These are phyloP conservation scores for Drosophila yooni DNA, from an alignment of 2,888 invertebrate genomes.

Conservation along the genomic window DNA sequence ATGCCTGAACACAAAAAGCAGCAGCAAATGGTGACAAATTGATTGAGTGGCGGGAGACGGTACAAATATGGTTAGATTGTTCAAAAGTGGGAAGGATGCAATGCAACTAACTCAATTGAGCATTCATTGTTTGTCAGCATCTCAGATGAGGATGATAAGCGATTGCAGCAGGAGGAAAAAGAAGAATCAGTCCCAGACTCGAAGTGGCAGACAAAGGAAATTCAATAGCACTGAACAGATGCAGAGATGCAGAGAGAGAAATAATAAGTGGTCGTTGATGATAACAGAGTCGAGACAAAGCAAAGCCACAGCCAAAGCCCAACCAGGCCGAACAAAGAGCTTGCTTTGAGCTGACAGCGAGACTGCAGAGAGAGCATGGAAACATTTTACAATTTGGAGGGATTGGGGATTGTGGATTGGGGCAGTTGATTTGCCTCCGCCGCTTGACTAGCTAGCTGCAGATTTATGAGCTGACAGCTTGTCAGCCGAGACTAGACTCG, in stretches of 20 bases:
- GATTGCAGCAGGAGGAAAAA: slow-evolving; percentile 15
- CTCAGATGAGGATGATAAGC: slow-evolving; percentile 41
- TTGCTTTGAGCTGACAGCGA: slow-evolving; percentile 14
- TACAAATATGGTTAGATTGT: slow-evolving; percentile 17
- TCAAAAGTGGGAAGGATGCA: slow-evolving; percentile 16
- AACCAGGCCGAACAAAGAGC: slow-evolving; percentile 60
- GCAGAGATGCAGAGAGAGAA: slow-evolving; percentile 16
- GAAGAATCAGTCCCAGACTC: slow-evolving; percentile 45
- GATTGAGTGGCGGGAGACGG: slow-evolving; percentile 64
- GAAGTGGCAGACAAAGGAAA: slow-evolving; percentile 65
- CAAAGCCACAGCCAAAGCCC: slow-evolving; percentile 47
- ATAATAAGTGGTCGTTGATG: slow-evolving; percentile 75
- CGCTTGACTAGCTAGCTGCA: slow-evolving; percentile 36
- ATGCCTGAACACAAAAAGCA: background rate
- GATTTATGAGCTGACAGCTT: slow-evolving; percentile 71
- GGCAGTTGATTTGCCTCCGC: slow-evolving; percentile 21
- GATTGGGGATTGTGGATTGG: slow-evolving; percentile 20
- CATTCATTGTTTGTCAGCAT: slow-evolving; percentile 72
- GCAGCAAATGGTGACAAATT: slow-evolving; percentile 44
- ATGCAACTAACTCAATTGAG: slow-evolving; percentile 63
- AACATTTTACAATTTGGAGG: slow-evolving; percentile 17
- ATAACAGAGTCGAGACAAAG: slow-evolving; percentile 67
- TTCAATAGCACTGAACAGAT: slow-evolving; percentile 53
- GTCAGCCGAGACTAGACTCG: slow-evolving; percentile 53
- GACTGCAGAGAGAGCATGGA: slow-evolving; percentile 1